Base-by-base conservation (phyloP, 2,797 vertebrate genomes). In the Scolopax rusticola region DNA sequence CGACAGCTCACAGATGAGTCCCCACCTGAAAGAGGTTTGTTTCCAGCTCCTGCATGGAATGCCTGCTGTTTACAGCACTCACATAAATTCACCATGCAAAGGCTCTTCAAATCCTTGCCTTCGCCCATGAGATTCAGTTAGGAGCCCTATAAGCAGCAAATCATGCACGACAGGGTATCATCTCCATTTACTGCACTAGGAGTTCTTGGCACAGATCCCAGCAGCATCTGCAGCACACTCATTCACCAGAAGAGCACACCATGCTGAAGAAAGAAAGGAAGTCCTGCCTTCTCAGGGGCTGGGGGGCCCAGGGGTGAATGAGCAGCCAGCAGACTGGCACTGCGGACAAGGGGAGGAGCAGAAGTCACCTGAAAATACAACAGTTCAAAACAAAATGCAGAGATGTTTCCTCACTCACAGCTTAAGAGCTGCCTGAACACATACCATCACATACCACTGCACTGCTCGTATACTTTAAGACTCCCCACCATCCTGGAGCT, bases 231-330 rank as follows among this genome's bases (percentile, higher is more conserved):
- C n/a, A 64, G 50, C 78, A 88, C 76, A n/a, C 8, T 7, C 41
- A 61, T 15, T 4, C 16, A 38, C 3, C 47, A 57, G 40, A 60
- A 48, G 12, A 67, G 40, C 88, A 97, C 82, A 61, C 60, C 91
- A 96, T 91, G 95, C 94, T 68, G 36, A 92, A 56, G 30, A 91
- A 90, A 95, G 86, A 92, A 93, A 94, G 57, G 48, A 69, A 25
- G n/a, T 84, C 97, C 94, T 96, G 97, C 96, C 93, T 94, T 97
- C 78, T 96, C 80, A 13, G 83, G 68, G 59, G 64, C 3, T 2
- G 70, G 41, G 14, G 74, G 45, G 0, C 18, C 59, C 9, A 9
- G 32, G 45, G 79, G 87, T 7, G 69, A 87, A 27, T 23, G 48
- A 76, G 91, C 78, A 87, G 96, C 70, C 84, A 95, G 83, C 12